Evolutionary conservation across 1,140 invertebrate genomes (phyloP), one percentile per base, ranked within the genome.

Genomic region (Sipha flava): DNA sequence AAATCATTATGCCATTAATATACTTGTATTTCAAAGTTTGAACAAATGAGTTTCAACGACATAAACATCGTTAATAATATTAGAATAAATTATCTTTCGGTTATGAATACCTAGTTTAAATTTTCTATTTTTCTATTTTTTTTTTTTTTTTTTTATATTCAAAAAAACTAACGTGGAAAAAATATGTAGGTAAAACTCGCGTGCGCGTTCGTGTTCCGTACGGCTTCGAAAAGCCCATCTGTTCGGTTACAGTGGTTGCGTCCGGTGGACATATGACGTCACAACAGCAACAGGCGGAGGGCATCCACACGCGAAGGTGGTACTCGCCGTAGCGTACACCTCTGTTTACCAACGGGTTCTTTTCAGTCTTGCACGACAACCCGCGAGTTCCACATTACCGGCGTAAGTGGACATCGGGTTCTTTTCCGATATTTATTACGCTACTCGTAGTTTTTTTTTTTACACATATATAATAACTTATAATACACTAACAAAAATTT

Each of bases 341-440:
- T 75, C 52, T 57, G 52, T 57, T 52, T 37, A 37, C 52, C 49
- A 21, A 21, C 73, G 73, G 34, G 37, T 77, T 77, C 73, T 77
- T 77, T 77, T 77, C 73, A 77, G 73, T 77, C 73, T 77, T 77
- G 49, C 73, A 77, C 73, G 73, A 77, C 73, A 77, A 59, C 73
- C 73, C 73, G 73, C 73, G 73, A 77, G 73, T 59, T 77, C 73
- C 73, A 77, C 73, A 77, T 37, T 54, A 57, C 73, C 73, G 73
- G 29, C 34, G 47, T 52, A 23, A 43, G 73, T 77, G 73, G 73
- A 77, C 73, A 29, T 23, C 73, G 73, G 52, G 49, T 52, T 75
- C 31, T 72, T 31, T 47, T 72, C 10, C 26, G 26, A 49, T 54
- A 73, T 31, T 73, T 34, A 31, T 23, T 10, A 40, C 62, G 62